Evolutionary conservation across 2,888 invertebrate genomes (phyloP), one percentile per base, ranked within the genome.

Genomic region (Drosophila prolongata): DNA sequence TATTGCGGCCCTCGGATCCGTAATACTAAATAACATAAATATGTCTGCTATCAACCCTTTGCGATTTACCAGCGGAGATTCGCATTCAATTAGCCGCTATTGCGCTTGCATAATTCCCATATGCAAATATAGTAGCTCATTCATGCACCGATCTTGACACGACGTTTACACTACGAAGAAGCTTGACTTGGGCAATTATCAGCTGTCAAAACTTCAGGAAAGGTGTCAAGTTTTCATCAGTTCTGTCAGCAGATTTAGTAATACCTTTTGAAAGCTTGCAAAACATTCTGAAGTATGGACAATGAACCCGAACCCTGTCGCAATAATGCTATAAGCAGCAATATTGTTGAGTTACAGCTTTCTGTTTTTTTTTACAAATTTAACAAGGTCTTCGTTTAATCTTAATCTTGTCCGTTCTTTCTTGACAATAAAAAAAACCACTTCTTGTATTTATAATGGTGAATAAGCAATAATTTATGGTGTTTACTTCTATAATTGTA

Each of bases 251-350:
- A 24, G 53, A 38, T 67, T 37, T 52, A 34, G 53, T 49, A 67
- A 46, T 27, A 24, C 38, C 34, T 53, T 68, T 65, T 68, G 24
- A 37, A 46, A 24, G 54, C 44, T 34, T 53, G 68, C 65, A 38
- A 44, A 68, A 67, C 27, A 14, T 44, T 40, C 19, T 30, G 11
- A 46, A 19, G 14, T 44, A 44, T 65, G 65, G 68, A 38, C 65
- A 54, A 46, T 68, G 69, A 68, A 65, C 65, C 54, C 69, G 69
- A 68, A 65, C 65, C 54, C 69, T 38, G 37, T 46, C n/a, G 69
- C 54, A 52, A 46, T 62, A 46, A 19, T 65, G 43, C 37, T 13
- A 42, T 19, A n/a, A 30, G 43, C 34, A 38, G 46, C 65, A 53
- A 6, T 46, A 38, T 46, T 46, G 14, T 40, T 34, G n/a, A 19